Base-by-base conservation (phyloP, 1,140 invertebrate species). In the Halictus rubicundus region DNA sequence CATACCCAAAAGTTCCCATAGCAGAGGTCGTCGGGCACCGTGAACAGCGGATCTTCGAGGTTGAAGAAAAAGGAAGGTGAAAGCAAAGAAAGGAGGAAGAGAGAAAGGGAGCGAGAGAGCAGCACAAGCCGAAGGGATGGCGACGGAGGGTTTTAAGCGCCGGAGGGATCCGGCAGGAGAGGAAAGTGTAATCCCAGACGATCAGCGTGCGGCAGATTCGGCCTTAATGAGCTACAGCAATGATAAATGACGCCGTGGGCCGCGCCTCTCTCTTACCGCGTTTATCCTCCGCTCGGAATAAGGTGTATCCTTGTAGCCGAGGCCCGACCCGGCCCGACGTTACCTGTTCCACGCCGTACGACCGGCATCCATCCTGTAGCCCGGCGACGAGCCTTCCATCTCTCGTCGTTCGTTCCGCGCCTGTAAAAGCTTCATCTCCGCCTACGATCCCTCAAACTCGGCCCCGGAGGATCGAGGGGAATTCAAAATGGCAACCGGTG, bases 381-480 rank as follows among this genome's bases (percentile, higher is more conserved):
- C 82, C 88, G 86, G 80, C 77, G 84, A 82, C 54, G 25, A 78
- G 75, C 76, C 87, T 87, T 87, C 87, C 88, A 88, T 89, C 88
- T 88, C 88, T 88, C 88, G 83, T 88, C 86, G 60, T 87, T 88
- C 87, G 85, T 85, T 81, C 77, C 78, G 59, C 59, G 68, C 80
- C 32, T 87, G 87, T 89, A 89, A 90, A 89, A 88, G 90, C 90
- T 88, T 89, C 89, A 92, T 92, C 91, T 92, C 91, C 91, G 91
- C 91, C 92, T 91, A 93, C 92, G 91, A 93, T 92, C 88, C 91
- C 91, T 92, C 91, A 91, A 92, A 92, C 90, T 89, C 90, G 83
- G 83, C 78, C 87, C 87, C 49, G 79, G 32, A 80, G 65, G 73
- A 88, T 89, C 86, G 89, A 88, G 83, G 77, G 88, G 88, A 92